phyloP scores from a whole-genome alignment of 2,888 invertebrate species.

The Stegana nigrithorax region DNA sequence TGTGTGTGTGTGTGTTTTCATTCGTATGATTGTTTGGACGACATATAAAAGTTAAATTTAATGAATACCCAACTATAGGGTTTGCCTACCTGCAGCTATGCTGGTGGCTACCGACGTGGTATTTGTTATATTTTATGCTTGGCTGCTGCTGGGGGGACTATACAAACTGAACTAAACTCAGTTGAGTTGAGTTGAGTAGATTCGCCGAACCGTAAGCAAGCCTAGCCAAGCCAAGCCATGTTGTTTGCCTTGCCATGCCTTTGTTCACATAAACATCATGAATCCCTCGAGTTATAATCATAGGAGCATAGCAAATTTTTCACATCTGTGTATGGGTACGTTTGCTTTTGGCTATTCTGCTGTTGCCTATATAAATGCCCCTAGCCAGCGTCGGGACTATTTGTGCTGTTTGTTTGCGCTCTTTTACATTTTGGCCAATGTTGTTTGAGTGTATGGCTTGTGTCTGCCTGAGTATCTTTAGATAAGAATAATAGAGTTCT shows the following conservation, averaged over 20 bases:
- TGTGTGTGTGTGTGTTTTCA: too few relatives aligned
- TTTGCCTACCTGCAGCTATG: too few relatives aligned
- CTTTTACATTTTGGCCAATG: background rate
- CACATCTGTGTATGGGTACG: constrained; percentile 10
- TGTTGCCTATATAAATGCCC: background rate
- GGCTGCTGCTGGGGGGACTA: background rate
- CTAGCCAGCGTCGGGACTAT: too few relatives aligned
- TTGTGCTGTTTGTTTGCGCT: too few relatives aligned
- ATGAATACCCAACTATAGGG: too few relatives aligned
- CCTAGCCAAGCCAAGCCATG: background rate
- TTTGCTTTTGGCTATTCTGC: background rate
- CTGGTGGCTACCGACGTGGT: background rate
- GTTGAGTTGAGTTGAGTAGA: too few relatives aligned
- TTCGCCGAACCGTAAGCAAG: too few relatives aligned
- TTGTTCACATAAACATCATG: background rate
- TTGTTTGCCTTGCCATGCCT: background rate
- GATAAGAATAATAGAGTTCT: too few relatives aligned
- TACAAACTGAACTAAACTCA: too few relatives aligned
- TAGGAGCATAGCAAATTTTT: constrained; percentile 12
- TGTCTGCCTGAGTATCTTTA: too few relatives aligned
- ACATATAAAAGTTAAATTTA: too few relatives aligned
- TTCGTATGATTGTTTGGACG: background rate
- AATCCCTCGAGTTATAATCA: constrained; percentile 17
- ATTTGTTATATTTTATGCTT: background rate
- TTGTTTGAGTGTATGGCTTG: too few relatives aligned